Evolutionary conservation across 2,888 invertebrate species (phyloP).

Genomic region (Eupeodes latifasciatus): DNA sequence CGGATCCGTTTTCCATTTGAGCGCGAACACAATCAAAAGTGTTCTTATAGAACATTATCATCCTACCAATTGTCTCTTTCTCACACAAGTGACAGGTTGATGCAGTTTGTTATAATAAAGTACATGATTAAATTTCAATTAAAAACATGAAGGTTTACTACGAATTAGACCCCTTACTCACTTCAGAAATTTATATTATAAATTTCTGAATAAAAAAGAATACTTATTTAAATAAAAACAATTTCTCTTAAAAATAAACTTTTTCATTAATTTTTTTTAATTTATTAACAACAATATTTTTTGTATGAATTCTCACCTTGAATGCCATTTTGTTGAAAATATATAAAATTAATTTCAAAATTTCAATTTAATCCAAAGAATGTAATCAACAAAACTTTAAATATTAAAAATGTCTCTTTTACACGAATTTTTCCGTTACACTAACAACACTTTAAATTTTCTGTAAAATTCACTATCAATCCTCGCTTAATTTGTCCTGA

Average conservation of each 20-base stretch:
- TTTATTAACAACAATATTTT: neutral
- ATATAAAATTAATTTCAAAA: neutral
- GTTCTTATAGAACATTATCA: too few species aligned
- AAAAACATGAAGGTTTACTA: too few species aligned
- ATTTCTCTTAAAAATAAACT: neutral
- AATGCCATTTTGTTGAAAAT: constrained; percentile 31
- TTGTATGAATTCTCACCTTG: constrained; percentile 35
- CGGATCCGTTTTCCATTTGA: too few species aligned
- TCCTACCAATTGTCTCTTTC: too few species aligned
- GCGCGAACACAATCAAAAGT: too few species aligned
- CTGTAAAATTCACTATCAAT: neutral
- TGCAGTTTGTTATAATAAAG: too few species aligned
- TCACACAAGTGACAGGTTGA: too few species aligned
- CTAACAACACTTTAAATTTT: neutral
- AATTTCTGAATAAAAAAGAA: neutral
- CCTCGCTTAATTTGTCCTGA: neutral
- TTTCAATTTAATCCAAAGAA: neutral
- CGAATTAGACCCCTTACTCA: too few species aligned
- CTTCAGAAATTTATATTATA: neutral
- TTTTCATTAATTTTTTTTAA: neutral
- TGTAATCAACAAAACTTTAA: neutral
- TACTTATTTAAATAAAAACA: neutral
- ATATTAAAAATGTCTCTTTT: neutral
- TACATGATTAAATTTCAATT: too few species aligned
- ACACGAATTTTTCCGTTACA: neutral